Percentiles rank a stretch among this genome's conserved stretches.
Evolutionary conservation across 2,888 invertebrate genomes (phyloP).

Genomic region (Patella ulyssiponensis): DNA sequence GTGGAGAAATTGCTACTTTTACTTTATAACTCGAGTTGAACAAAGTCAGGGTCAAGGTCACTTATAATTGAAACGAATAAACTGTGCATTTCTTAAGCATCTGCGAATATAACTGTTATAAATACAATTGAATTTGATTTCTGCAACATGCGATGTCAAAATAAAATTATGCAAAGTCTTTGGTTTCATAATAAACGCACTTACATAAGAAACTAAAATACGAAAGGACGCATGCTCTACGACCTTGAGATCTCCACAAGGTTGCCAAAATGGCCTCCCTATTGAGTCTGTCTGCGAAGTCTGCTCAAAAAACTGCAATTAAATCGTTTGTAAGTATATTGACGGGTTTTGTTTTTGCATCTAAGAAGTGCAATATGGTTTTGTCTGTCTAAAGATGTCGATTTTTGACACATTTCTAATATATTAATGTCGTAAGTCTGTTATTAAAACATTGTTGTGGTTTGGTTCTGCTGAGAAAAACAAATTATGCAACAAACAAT

Average conservation of each 20-base stretch:
- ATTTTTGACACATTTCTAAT: not conserved
- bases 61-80: too few species aligned
- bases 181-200: too few species aligned
- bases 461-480: not conserved
- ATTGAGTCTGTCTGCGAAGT: slow-evolving; percentile 48
- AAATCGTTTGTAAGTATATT: slow-evolving; percentile 47
- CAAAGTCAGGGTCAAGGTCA: too few species aligned
- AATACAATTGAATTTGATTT: too few species aligned
- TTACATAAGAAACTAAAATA: too few species aligned
- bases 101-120: too few species aligned
- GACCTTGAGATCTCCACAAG: slow-evolving; percentile 3
- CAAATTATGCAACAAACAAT: not conserved
- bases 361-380: not conserved
- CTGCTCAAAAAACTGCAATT: slow-evolving; percentile 45
- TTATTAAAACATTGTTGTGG: not conserved
- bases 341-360: not conserved
- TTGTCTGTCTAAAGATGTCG: not conserved
- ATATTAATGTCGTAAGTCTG: slow-evolving; percentile 14
- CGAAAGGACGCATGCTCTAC: not conserved
- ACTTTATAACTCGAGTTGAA: too few species aligned
- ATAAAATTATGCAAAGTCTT: too few species aligned
- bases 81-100: too few species aligned
- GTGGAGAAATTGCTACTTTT: too few species aligned
- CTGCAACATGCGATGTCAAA: too few species aligned
- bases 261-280: slow-evolving; percentile 54